Base-by-base conservation (phyloP, 2,113 vertebrate genomes). In the Malurus alboscapulatus region DNA sequence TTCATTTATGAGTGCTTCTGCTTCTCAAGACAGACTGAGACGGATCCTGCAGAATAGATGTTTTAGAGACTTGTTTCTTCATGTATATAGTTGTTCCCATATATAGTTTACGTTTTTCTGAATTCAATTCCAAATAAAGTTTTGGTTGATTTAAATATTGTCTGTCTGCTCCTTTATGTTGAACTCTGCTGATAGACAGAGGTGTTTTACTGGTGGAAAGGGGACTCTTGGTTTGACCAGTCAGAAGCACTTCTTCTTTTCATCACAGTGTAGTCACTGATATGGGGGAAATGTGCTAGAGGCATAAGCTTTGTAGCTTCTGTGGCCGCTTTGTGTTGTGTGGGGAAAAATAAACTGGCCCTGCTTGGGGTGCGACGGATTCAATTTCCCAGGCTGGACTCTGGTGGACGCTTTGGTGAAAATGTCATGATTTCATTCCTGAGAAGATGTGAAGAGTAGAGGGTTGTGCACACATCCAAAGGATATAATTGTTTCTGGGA, bases 121-220 rank as follows among this genome's bases (percentile, higher is more conserved):
- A 87, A 82, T 95, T 97, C 94, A 96, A 94, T 83, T 92, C 14
- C 89, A 76, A 93, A 32, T 83, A 72, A 62, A 83, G 17, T 83
- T 32, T 83, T 45, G 24, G 69, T 21, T 72, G 15, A 9, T 45
- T 61, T 20, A 24, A 62, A 34, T 47, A 4, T 1, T 17, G n/a
- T 93, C 51, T 86, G 63, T 88, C 77, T 51, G 45, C 30, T 55
- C 19, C 27, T 45, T 25, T 36, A 2, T 55, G 20, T 18, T 47
- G 76, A 6, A 30, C 32, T 36, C 12, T 47, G 27, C 13, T 67
- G 27, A 15, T 16, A 57, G 9, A 36, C 26, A 36, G 51, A 66
- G n/a, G 7, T 48, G 36, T 21, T 9, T 38, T 47, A 45, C 17
- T 32, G 42, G 26, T 67, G n/a, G 42, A 47, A 67, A 25, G 32